phyloP scores from a whole-genome alignment of 2,113 vertebrate species.

The Saimiri boliviensis region DNA sequence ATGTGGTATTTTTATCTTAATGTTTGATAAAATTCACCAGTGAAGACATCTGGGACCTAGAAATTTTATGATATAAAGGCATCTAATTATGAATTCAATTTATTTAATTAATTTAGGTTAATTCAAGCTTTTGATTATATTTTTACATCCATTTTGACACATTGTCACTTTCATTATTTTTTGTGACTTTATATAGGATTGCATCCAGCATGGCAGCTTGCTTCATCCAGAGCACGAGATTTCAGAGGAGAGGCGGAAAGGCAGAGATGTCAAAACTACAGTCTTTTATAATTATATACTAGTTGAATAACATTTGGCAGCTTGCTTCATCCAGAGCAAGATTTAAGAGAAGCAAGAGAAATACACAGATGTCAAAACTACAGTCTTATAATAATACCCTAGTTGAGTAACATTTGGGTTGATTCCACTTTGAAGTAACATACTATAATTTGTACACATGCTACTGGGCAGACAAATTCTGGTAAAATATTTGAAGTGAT shows the following conservation, averaged over 20 bases:
- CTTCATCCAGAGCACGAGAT: background rate
- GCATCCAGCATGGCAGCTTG: background rate
- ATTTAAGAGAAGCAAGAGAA: too few relatives aligned
- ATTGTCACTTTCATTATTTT: background rate
- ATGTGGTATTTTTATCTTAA: background rate
- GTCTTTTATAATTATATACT: background rate
- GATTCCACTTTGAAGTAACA: background rate
- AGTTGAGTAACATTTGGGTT: background rate
- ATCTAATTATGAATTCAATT: background rate
- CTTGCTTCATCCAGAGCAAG: too few relatives aligned
- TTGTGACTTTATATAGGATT: background rate
- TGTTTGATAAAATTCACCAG: background rate
- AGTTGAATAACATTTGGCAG: background rate
- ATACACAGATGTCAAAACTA: background rate
- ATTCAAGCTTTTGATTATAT: background rate
- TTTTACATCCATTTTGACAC: background rate
- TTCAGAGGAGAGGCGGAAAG: background rate
- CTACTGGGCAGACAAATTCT: background rate
- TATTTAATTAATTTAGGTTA: background rate
- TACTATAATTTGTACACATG: background rate
- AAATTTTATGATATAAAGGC: background rate
- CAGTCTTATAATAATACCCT: background rate
- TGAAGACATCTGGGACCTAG: background rate
- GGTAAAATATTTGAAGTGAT: background rate
- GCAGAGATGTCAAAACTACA: too few relatives aligned